A percentile compares a stretch with the other conserved stretches of the same genome.
These are phyloP conservation scores for Oscheius sp. DNA, from an alignment of 2,888 invertebrate species.

Conservation along the genomic window DNA sequence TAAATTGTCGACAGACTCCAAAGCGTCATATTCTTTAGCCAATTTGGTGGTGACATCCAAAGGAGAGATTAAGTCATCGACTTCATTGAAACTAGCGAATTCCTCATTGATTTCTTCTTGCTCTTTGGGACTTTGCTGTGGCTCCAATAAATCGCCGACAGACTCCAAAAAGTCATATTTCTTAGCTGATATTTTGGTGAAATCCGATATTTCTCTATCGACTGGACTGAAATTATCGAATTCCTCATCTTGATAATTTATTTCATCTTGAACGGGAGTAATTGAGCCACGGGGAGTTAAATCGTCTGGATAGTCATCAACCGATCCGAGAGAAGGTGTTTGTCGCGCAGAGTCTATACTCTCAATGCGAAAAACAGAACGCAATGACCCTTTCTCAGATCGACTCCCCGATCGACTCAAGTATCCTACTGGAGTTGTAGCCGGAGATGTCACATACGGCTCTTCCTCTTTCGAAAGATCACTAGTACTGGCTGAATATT, in stretches of 20 bases:
- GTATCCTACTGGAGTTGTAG: not conserved
- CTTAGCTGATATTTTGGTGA: too few species aligned
- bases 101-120: not conserved
- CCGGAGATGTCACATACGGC: slow-evolving; percentile 7
- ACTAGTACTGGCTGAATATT: not conserved
- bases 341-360: not conserved
- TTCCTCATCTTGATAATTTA: not conserved
- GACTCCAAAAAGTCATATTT: not conserved
- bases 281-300: not conserved
- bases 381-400: not conserved
- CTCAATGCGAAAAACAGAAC: slow-evolving; percentile 11
- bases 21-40: slow-evolving; percentile 6
- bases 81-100: not conserved
- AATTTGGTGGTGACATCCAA: not conserved
- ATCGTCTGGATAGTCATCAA: not conserved
- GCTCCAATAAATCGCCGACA: not conserved
- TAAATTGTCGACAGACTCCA: not conserved
- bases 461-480: slow-evolving; percentile 2
- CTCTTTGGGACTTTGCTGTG: not conserved
- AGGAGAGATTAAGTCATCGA: not conserved
- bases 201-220: too few species aligned
- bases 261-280: not conserved
- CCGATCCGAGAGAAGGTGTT: not conserved
- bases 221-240: too few species aligned
- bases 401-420: too few species aligned